Percentiles rank a stretch among this genome's conserved stretches.
These are phyloP conservation scores for Escarpia spicata DNA, from an alignment of 2,888 invertebrate genomes.

Conservation along the genomic window DNA sequence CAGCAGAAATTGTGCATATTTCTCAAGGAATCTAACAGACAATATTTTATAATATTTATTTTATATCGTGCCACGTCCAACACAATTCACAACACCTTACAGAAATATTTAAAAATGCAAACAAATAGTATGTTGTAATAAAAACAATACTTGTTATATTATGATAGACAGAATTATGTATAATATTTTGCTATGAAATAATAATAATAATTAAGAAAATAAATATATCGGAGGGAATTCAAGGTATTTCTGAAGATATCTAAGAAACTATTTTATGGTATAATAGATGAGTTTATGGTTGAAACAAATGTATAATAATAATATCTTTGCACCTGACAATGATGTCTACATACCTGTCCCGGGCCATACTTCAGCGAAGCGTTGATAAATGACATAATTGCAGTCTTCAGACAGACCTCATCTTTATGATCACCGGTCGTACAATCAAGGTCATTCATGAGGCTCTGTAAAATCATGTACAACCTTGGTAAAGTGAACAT, in stretches of 20 bases:
- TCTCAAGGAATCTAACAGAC: neutral
- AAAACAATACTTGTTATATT: too few relatives aligned
- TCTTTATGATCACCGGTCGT: constrained; percentile 91
- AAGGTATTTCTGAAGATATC: neutral
- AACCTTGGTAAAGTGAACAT: neutral
- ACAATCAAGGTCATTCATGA: constrained; percentile 90
- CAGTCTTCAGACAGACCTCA: constrained; percentile 92
- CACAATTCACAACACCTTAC: too few relatives aligned
- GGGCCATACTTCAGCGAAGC: constrained; percentile 95
- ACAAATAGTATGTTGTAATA: too few relatives aligned
- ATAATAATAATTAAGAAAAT: too few relatives aligned
- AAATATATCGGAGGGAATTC: neutral
- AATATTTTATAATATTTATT: neutral
- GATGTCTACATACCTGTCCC: constrained; percentile 79
- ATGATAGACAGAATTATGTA: too few relatives aligned
- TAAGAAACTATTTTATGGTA: neutral
- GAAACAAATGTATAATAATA: neutral
- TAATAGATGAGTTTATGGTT: neutral
- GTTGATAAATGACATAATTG: constrained; percentile 97
- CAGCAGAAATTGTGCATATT: neutral
- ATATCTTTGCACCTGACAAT: neutral
- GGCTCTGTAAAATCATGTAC: constrained; percentile 74
- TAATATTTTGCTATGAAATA: too few relatives aligned
- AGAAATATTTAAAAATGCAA: too few relatives aligned
- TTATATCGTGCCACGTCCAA: too few relatives aligned